Evolutionary conservation across 1,140 invertebrate species (phyloP).

Genomic region (Telenomus remus): DNA sequence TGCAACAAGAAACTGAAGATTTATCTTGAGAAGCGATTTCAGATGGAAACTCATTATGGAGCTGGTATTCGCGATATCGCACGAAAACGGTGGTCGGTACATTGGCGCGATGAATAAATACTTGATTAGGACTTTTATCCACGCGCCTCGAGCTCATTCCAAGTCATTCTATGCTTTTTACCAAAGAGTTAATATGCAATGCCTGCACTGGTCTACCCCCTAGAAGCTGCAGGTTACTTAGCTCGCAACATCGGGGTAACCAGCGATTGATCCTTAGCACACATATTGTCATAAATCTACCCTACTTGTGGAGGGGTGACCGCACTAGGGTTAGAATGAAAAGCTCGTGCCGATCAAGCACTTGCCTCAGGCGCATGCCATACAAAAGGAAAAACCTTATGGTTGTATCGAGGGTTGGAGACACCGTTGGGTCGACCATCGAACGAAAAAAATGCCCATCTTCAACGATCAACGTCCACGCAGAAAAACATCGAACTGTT

Average conservation of each 20-base stretch:
- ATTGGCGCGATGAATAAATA: conserved; percentile 32
- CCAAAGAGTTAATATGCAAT: conserved; percentile 15
- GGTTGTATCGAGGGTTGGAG: conserved; percentile 28
- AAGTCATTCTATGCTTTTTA: conserved; percentile 14
- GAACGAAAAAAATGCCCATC: conserved; percentile 32
- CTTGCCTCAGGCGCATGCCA: conserved; percentile 47
- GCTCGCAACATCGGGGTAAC: conserved; percentile 40
- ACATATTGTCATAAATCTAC: conserved; percentile 55
- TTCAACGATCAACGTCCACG: conserved; percentile 22
- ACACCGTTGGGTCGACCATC: conserved; percentile 11
- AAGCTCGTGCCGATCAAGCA: conserved; percentile 58
- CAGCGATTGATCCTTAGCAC: conserved; percentile 53
- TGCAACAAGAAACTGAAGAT: conserved; percentile 35
- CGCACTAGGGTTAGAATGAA: conserved; percentile 58
- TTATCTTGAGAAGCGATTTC: conserved; percentile 31
- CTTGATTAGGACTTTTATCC: conserved; percentile 4
- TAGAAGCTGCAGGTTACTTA: conserved; percentile 40
- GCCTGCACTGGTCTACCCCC: conserved; percentile 1
- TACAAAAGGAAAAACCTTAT: conserved; percentile 49
- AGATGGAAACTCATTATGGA: conserved; percentile 49
- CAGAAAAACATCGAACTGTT: not conserved
- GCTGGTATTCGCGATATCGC: conserved; percentile 25
- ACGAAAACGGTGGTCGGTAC: conserved; percentile 44
- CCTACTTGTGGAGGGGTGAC: conserved; percentile 48
- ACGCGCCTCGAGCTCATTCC: not conserved